Conservation (phyloP, 2,113 vertebrate species). For the Nothoprocta pentlandii region DNA sequence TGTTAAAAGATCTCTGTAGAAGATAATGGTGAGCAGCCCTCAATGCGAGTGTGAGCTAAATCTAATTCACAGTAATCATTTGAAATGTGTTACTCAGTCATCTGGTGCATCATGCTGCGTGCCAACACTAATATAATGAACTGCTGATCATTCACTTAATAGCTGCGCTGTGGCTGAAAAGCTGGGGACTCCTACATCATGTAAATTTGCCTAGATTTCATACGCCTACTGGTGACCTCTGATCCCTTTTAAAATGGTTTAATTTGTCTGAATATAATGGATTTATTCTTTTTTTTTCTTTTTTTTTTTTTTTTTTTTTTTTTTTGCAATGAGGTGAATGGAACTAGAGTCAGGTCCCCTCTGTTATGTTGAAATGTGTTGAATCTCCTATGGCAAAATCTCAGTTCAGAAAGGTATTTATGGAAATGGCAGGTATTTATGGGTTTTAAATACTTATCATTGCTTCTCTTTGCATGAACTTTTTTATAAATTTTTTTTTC, state of each 20-base stretch:
- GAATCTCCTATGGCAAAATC: background rate
- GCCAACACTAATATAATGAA: slow-evolving; percentile 55
- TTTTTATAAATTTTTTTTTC: background rate
- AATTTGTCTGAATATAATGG: background rate
- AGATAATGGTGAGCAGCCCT: background rate
- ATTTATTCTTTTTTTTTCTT: background rate
- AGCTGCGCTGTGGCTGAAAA: slow-evolving; percentile 62
- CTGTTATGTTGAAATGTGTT: background rate
- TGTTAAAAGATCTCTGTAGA: background rate
- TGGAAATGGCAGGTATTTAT: background rate
- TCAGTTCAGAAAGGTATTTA: background rate
- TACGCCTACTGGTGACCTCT: slow-evolving; percentile 60
- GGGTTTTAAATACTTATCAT: background rate
- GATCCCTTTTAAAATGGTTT: background rate
- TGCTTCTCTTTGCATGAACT: background rate
- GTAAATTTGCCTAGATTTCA: slow-evolving; percentile 64
- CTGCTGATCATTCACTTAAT: slow-evolving; percentile 55
- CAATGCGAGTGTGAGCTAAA: background rate
- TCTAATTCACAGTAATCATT: background rate
- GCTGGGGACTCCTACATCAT: slow-evolving; percentile 57
- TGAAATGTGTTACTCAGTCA: slow-evolving; percentile 53
- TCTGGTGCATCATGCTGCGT: slow-evolving; percentile 16
- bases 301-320: background rate
- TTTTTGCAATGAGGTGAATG: background rate
- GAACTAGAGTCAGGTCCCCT: background rate